Percentiles rank a stretch among this genome's conserved stretches.
Conservation (phyloP, 2,888 invertebrate species). For the Heteropelma amictum region DNA sequence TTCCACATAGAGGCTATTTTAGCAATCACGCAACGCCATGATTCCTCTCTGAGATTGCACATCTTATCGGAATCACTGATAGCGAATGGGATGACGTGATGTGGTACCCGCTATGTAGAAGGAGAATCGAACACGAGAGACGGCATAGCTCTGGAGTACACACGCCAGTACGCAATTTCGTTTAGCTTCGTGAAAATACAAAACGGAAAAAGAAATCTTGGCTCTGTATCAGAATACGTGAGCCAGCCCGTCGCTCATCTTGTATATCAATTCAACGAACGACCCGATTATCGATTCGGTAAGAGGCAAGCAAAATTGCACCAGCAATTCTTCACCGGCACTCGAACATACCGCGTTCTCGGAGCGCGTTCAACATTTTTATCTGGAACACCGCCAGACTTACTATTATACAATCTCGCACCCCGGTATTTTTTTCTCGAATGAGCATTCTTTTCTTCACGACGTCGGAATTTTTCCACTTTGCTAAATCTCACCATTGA, state of each 20-base stretch:
- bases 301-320: conserved; percentile 40
- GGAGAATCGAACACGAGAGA: too few species aligned
- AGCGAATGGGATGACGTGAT: not conserved
- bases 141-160: too few species aligned
- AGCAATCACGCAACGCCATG: not conserved
- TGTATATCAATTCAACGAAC: conserved; percentile 71
- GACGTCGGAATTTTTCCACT: not conserved
- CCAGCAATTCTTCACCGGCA: conserved; percentile 8
- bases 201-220: conserved; percentile 64
- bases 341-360: conserved; percentile 37
- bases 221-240: conserved; percentile 69
- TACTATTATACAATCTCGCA: conserved; percentile 51
- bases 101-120: too few species aligned
- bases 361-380: conserved; percentile 54
- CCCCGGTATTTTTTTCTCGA: not conserved
- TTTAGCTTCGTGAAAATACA: conserved; percentile 14
- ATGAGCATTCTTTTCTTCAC: not conserved
- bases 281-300: conserved; percentile 71
- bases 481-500: not conserved
- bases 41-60: not conserved
- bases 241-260: conserved; percentile 61
- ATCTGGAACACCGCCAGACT: conserved; percentile 68
- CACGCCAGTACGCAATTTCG: too few species aligned
- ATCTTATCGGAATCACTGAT: not conserved
- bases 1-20: not conserved